Evolutionary conservation across 2,797 vertebrate species (phyloP).

Genomic region (Channallabes apus): DNA sequence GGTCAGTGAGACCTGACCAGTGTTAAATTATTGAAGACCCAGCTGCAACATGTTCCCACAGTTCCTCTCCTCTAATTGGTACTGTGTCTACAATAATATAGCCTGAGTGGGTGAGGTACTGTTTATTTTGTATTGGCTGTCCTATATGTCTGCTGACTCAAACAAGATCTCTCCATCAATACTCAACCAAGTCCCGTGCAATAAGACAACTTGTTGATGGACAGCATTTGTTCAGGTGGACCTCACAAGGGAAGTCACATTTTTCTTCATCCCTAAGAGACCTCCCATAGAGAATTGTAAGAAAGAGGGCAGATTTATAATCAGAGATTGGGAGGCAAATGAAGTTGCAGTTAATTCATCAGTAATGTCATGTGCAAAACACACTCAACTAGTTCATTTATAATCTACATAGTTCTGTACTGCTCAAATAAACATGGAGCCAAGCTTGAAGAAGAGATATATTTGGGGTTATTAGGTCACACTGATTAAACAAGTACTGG

Average conservation of each 20-base stretch:
- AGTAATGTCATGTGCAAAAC: constrained; percentile 31
- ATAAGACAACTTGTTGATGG: constrained; percentile 47
- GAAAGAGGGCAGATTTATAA: constrained; percentile 30
- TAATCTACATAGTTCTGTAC: constrained; percentile 39
- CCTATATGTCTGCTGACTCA: constrained; percentile 48
- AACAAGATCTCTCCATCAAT: constrained; percentile 41
- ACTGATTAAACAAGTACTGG: constrained; percentile 20
- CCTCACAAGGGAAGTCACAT: constrained; percentile 26
- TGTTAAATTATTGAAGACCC: constrained; percentile 17
- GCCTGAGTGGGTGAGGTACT: constrained; percentile 53
- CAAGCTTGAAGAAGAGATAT: constrained; percentile 37
- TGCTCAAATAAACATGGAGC: constrained; percentile 57
- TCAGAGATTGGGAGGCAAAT: constrained; percentile 21
- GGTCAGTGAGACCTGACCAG: constrained; percentile 7
- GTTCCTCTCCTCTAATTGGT: constrained; percentile 27
- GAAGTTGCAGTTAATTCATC: constrained; percentile 42
- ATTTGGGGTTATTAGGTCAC: constrained; percentile 16
- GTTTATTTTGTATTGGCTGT: constrained; percentile 53
- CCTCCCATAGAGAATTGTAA: constrained; percentile 41
- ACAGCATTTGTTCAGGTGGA: constrained; percentile 50
- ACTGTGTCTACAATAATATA: constrained; percentile 34
- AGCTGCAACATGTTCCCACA: constrained; percentile 40
- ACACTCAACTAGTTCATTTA: constrained; percentile 38
- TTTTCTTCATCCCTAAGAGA: constrained; percentile 39
- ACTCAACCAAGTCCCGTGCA: constrained; percentile 15